Evolutionary conservation across 2,797 vertebrate species (phyloP).

Genomic region (Megalops cyprinoides): DNA sequence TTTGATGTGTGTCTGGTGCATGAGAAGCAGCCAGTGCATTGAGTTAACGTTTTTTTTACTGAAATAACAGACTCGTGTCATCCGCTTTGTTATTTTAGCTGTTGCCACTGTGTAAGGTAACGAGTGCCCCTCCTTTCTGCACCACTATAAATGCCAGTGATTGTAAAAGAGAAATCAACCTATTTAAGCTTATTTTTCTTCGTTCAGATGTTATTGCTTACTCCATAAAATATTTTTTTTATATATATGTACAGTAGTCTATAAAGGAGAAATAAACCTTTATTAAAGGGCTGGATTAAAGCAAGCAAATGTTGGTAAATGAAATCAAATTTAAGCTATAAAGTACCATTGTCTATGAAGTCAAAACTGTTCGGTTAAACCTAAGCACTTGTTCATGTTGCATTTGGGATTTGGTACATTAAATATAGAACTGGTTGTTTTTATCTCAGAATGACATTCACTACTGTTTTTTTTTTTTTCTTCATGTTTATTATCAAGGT

Average conservation of each 20-base stretch:
- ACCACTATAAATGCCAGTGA: constrained; percentile 29
- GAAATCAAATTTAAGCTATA: constrained; percentile 26
- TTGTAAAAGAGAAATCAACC: constrained; percentile 15
- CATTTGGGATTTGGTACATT: constrained; percentile 47
- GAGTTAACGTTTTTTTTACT: constrained; percentile 30
- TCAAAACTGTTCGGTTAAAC: constrained; percentile 16
- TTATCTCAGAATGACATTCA: constrained; percentile 37
- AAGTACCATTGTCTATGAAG: neutral
- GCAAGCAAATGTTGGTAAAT: constrained; percentile 26
- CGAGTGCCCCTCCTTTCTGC: neutral
- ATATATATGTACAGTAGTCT: constrained; percentile 41
- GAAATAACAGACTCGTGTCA: constrained; percentile 26
- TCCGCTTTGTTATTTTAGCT: constrained; percentile 37
- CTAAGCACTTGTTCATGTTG: constrained; percentile 42
- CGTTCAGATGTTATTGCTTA: constrained; percentile 31
- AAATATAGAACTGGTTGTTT: constrained; percentile 54
- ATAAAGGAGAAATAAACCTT: constrained; percentile 25
- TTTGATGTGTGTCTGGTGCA: constrained; percentile 31
- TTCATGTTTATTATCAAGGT: constrained; percentile 36
- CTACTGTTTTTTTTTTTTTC: constrained; percentile 43
- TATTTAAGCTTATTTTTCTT: constrained; percentile 19
- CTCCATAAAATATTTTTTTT: constrained; percentile 25
- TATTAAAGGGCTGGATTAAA: constrained; percentile 30
- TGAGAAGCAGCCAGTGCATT: constrained; percentile 27
- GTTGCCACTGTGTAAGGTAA: constrained; percentile 30